A percentile compares a stretch with the other conserved stretches of the same genome.
These are phyloP conservation scores for Sigmodon hispidus DNA, from an alignment of 2,113 vertebrate genomes.

Conservation along the genomic window DNA sequence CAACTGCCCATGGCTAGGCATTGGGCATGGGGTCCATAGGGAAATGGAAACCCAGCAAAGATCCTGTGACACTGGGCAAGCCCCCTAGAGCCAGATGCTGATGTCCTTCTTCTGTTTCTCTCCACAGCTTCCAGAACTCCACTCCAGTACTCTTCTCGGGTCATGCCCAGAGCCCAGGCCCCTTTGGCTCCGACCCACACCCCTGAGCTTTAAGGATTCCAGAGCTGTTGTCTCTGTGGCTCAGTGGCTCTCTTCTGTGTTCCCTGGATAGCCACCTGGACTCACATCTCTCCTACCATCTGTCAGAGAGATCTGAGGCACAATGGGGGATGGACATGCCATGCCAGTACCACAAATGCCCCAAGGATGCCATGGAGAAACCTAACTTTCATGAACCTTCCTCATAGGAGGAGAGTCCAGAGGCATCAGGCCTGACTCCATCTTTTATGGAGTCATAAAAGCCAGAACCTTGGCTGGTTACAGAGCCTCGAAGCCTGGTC, in stretches of 20 bases:
- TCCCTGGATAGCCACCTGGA: conserved; percentile 66
- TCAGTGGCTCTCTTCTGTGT: not conserved
- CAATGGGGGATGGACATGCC: conserved; percentile 20
- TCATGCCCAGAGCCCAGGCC: conserved; percentile 86
- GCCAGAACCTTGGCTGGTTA: not conserved
- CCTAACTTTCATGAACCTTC: not conserved
- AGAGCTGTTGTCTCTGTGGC: not conserved
- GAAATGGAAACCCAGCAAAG: not conserved
- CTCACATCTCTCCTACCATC: conserved; percentile 15
- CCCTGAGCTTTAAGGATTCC: conserved; percentile 91
- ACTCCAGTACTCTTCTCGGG: conserved; percentile 79
- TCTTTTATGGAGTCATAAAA: not conserved
- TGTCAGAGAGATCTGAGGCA: not conserved
- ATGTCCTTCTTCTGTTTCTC: conserved; percentile 64
- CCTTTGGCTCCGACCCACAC: conserved; percentile 95
- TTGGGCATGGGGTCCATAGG: not conserved
- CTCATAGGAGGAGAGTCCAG: not conserved
- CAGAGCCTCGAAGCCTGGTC: not conserved
- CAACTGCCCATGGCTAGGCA: not conserved
- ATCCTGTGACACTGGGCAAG: not conserved
- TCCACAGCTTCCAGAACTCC: conserved; percentile 87
- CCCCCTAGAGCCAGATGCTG: not conserved
- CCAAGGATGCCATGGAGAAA: not conserved
- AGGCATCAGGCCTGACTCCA: not conserved
- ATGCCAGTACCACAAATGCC: not conserved